Evolutionary conservation across 2,113 vertebrate genomes (phyloP).

Genomic region (Buteo buteo): DNA sequence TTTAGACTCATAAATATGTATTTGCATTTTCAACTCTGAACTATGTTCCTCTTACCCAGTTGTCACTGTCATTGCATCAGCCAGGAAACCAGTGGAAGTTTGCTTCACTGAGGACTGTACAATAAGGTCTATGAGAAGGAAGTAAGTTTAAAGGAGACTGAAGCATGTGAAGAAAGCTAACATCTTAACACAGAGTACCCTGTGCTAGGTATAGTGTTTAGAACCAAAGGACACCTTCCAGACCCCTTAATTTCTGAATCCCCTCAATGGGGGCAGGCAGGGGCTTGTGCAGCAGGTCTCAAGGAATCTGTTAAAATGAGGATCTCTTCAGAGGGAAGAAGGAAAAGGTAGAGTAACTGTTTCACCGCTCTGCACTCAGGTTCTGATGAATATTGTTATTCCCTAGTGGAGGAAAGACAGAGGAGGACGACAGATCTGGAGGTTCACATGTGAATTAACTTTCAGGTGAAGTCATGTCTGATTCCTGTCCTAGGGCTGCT

Average conservation of each 20-base stretch:
- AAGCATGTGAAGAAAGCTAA: neutral
- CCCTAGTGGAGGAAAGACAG: neutral
- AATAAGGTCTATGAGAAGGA: neutral
- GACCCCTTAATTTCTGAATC: neutral
- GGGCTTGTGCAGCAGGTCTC: neutral
- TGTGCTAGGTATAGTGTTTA: neutral
- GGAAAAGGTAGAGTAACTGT: neutral
- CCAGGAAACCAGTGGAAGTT: neutral
- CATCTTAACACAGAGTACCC: neutral
- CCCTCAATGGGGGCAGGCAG: neutral
- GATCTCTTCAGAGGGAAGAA: neutral
- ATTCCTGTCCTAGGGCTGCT: neutral
- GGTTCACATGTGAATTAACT: neutral
- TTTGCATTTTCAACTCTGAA: neutral
- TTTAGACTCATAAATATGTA: slow-evolving; percentile 42
- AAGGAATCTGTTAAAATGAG: neutral
- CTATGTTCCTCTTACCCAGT: neutral
- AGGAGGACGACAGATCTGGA: neutral
- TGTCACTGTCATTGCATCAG: neutral
- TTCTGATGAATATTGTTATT: neutral
- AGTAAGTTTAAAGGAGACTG: neutral
- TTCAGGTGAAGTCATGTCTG: neutral
- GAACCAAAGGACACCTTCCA: neutral
- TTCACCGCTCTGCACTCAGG: neutral
- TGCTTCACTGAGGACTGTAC: neutral